phyloP scores from a whole-genome alignment of 2,888 invertebrate species.

The Seira musarum region DNA sequence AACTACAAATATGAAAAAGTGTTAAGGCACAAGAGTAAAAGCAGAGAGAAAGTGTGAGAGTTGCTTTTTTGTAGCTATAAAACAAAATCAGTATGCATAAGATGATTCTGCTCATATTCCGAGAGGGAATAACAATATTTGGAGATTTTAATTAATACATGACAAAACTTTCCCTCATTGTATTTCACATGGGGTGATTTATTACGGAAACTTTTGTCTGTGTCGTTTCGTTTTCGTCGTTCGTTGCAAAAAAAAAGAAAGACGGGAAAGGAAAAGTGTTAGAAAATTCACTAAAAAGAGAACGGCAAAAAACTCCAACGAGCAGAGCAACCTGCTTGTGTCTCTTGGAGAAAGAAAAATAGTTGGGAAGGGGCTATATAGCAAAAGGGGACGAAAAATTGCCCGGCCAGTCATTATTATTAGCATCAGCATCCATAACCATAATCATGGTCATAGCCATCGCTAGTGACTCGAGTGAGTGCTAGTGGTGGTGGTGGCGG shows the following conservation, averaged over 20 bases:
- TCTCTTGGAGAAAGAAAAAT: too few species aligned
- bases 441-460: too few species aligned
- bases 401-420: conserved; percentile 27
- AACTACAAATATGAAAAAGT: too few species aligned
- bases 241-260: too few species aligned
- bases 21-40: too few species aligned
- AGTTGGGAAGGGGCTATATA: too few species aligned
- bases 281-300: conserved; percentile 27
- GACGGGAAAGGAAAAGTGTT: conserved; percentile 37
- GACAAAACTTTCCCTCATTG: conserved; percentile 70
- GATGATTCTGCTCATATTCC: conserved; percentile 57
- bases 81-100: conserved; percentile 62
- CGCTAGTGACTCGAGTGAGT: too few species aligned
- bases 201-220: conserved; percentile 66
- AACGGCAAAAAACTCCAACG: too few species aligned
- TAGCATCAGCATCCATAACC: conserved; percentile 7
- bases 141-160: conserved; percentile 70
- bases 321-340: conserved; percentile 43
- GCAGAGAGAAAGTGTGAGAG: too few species aligned
- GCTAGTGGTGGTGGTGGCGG: too few species aligned
- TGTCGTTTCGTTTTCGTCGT: conserved; percentile 30
- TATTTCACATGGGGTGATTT: conserved; percentile 69
- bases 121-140: conserved; percentile 69
- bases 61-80: too few species aligned
- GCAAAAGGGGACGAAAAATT: too few species aligned